phyloP scores from a whole-genome alignment of 2,888 invertebrate species.

The Amiota minor region DNA sequence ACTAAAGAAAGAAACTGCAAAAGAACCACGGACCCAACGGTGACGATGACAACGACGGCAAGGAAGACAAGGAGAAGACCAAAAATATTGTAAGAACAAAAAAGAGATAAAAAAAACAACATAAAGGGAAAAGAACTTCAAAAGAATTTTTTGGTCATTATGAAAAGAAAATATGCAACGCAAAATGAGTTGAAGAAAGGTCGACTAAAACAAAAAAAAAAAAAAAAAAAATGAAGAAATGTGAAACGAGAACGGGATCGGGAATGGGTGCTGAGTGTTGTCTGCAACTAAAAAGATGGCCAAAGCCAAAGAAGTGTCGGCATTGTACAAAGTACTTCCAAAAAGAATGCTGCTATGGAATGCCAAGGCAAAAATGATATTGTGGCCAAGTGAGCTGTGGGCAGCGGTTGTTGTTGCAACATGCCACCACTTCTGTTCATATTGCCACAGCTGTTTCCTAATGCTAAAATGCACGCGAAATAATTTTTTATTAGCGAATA shows the following conservation, averaged over 20 bases:
- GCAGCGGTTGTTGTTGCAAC: background rate
- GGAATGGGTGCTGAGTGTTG: conserved; percentile 29
- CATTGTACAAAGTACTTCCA: conserved; percentile 23
- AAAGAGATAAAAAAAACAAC: background rate
- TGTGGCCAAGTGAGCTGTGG: conserved; percentile 32
- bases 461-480: too few relatives aligned
- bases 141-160: conserved; percentile 66
- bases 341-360: background rate
- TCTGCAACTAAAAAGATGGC: conserved; percentile 12
- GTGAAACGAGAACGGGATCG: conserved; percentile 35
- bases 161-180: conserved; percentile 56
- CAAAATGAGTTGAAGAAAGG: conserved; percentile 35
- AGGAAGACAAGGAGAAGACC: background rate
- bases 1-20: background rate
- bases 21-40: background rate
- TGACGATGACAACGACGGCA: too few relatives aligned
- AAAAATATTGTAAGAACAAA: background rate
- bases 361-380: background rate
- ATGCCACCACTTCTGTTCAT: too few relatives aligned
- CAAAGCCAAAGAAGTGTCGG: conserved; percentile 25
- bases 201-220: conserved; percentile 34
- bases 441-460: too few relatives aligned
- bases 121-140: conserved; percentile 44
- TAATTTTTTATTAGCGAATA: too few relatives aligned
- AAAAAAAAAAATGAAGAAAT: conserved; percentile 38